phyloP scores from a whole-genome alignment of 2,113 vertebrate genomes.

The Morone saxatilis region DNA sequence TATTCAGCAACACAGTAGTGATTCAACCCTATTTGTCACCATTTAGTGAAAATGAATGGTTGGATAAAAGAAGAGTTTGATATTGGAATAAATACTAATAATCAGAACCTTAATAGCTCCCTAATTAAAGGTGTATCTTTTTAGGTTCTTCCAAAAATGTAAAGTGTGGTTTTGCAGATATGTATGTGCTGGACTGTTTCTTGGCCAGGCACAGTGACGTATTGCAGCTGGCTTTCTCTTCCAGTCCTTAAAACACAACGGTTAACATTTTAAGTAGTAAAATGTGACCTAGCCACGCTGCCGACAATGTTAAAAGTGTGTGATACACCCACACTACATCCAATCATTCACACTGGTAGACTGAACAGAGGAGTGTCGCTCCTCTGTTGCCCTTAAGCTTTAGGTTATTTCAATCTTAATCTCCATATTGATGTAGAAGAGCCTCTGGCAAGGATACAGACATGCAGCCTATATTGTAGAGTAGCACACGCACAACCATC shows the following conservation, averaged over 20 bases:
- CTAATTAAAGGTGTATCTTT: neutral
- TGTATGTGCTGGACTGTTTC: neutral
- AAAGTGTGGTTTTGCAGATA: neutral
- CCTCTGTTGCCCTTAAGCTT: conserved; percentile 24
- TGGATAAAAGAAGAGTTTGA: too few species aligned
- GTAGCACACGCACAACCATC: neutral
- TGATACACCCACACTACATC: neutral
- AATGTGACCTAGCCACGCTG: neutral
- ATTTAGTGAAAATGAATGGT: too few species aligned
- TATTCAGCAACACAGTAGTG: too few species aligned
- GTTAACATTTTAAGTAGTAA: neutral
- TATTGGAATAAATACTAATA: too few species aligned
- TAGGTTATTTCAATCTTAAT: conserved; percentile 52
- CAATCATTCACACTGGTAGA: conserved; percentile 19
- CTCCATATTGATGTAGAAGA: conserved; percentile 49
- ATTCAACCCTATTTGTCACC: too few species aligned
- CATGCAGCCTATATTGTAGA: conserved; percentile 5
- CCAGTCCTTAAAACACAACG: neutral
- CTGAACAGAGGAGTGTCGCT: conserved; percentile 15
- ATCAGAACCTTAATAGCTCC: neutral
- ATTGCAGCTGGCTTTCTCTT: neutral
- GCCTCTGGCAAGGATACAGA: conserved; percentile 28
- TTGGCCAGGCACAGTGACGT: neutral
- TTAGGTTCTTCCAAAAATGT: neutral
- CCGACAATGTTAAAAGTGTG: neutral